Base-by-base conservation (phyloP, 2,113 vertebrate genomes). In the Gymnorhina tibicen region DNA sequence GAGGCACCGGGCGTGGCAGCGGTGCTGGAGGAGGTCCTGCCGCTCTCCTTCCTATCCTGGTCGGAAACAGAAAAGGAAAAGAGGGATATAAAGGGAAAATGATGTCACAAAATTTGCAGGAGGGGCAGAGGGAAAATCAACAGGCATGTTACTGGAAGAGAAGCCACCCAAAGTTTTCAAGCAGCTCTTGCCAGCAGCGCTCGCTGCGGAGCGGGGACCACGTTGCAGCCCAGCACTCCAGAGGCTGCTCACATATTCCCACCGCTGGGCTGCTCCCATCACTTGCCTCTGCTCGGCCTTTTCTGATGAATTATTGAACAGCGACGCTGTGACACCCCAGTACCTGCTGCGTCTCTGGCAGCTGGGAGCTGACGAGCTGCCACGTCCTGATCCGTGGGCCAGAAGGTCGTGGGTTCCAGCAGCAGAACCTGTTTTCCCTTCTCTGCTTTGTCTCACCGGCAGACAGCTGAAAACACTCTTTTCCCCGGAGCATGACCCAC, bases 231-330 rank as follows among this genome's bases (percentile, higher is more conserved):
- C 0, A 1, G 37, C 23, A 2, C 70, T 76, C n/a, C 11, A 0
- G 55, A 69, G 70, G 79, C 79, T 90, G 79, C 70, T 83, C 55
- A 62, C 10, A 9, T 16, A 32, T 28, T 35, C 63, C 47, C 41
- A 11, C 2, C 17, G 0, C 28, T 1, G 68, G 50, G 73, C 69
- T 89, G 93, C 92, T 64, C 74, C 59, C 41, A 11, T 37, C 42
- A 2, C 69, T 85, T 2, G 50, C 92, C 87, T 56, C 80, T 47
- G 67, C 37, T 74, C 84, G 88, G 52, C 83, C 68, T 92, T 58
- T 92, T 10, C 83, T 81, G 89, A 81, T 95, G 89, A 97, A 96
- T 97, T 91, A 95, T 95, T 89, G 85, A 96, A 30, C 83, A 64
- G 77, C 19, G 55, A 17, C 0, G 4, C 44, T 39, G 82, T 27